phyloP scores from a whole-genome alignment of 2,797 vertebrate species.

The Falco berigora region DNA sequence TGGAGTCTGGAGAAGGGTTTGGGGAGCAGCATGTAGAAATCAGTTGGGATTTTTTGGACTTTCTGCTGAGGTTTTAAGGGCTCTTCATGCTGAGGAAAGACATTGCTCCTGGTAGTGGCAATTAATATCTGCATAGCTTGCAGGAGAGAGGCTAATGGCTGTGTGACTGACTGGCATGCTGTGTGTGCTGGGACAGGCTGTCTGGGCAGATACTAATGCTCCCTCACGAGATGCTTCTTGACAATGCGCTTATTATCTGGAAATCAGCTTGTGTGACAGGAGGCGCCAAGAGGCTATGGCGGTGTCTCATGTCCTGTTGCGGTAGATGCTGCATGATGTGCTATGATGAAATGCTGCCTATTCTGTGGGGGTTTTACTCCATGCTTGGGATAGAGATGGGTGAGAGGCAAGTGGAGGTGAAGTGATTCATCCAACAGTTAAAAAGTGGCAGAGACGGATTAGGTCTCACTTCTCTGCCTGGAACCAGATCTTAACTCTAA shows the following conservation, averaged over 20 bases:
- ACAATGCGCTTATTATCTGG: not conserved
- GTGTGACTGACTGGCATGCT: not conserved
- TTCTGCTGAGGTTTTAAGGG: not conserved
- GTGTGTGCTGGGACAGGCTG: not conserved
- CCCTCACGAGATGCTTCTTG: slow-evolving; percentile 7
- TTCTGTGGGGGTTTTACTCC: not conserved
- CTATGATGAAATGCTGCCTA: not conserved
- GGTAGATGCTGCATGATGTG: not conserved
- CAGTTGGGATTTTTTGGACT: not conserved
- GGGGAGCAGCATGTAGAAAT: not conserved
- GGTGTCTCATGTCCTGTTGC: not conserved
- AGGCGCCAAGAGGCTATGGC: not conserved
- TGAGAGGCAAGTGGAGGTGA: not conserved
- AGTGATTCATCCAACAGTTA: not conserved
- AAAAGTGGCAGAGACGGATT: not conserved
- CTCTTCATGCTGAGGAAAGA: not conserved
- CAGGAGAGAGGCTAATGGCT: not conserved
- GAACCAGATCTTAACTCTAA: not conserved
- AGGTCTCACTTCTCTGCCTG: not conserved
- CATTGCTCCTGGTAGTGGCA: not conserved
- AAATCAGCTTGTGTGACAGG: slow-evolving; percentile 14
- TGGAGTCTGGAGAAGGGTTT: not conserved
- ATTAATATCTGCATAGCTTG: not conserved
- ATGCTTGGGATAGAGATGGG: not conserved
- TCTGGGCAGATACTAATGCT: not conserved